These are phyloP conservation scores for Philaethria dido DNA, from an alignment of 2,888 invertebrate genomes.

Conservation along the genomic window DNA sequence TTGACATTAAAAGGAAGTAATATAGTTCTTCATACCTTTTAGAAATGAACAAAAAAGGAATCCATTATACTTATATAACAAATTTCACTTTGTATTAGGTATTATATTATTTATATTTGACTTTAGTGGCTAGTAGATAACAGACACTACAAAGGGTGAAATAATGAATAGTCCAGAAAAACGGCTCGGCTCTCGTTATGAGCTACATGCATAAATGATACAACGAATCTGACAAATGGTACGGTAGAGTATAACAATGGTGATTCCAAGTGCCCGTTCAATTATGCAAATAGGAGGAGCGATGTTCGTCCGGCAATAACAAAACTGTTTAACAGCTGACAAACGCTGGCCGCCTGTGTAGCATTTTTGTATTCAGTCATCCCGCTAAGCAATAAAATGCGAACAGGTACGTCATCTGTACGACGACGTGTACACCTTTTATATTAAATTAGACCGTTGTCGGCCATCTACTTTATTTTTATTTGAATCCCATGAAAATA, in stretches of 20 bases:
- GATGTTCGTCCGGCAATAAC: constrained; percentile 79
- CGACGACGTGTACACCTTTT: constrained; percentile 73
- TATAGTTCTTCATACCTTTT: neutral
- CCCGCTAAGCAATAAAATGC: constrained; percentile 73
- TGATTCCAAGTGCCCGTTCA: constrained; percentile 82
- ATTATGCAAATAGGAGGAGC: constrained; percentile 83
- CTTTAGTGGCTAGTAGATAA: constrained; percentile 66
- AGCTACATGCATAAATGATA: constrained; percentile 82
- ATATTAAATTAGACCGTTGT: constrained; percentile 80
- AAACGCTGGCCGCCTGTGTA: constrained; percentile 65
- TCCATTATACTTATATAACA: neutral
- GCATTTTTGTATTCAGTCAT: constrained; percentile 73
- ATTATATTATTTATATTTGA: constrained; percentile 57
- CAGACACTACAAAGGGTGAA: constrained; percentile 76
- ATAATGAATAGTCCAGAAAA: constrained; percentile 82
- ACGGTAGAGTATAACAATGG: constrained; percentile 82
- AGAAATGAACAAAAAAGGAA: constrained; percentile 18
- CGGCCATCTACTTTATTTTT: constrained; percentile 80
- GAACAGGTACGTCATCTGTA: constrained; percentile 71
- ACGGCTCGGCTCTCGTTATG: constrained; percentile 76
- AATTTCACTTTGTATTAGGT: constrained; percentile 13
- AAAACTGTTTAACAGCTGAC: constrained; percentile 83
- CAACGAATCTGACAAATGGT: constrained; percentile 82
- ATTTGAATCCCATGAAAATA: constrained; percentile 82
- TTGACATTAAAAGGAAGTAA: neutral